These are phyloP conservation scores for Grammomys surdaster DNA, from an alignment of 2,113 vertebrate genomes.

Conservation along the genomic window DNA sequence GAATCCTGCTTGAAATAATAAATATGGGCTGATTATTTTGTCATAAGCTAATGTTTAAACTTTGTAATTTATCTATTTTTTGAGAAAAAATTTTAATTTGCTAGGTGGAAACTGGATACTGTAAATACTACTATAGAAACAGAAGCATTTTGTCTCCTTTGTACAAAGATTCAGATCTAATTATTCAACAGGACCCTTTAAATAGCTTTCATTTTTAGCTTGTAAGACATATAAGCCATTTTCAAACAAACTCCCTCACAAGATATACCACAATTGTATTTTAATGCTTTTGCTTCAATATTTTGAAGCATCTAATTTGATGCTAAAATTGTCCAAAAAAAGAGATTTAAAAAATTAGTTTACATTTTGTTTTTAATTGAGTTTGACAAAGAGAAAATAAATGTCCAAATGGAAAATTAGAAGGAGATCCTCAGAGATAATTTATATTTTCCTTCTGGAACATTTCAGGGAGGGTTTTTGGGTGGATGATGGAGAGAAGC, in stretches of 20 bases:
- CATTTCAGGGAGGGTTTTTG: not conserved
- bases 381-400: slow-evolving; percentile 65
- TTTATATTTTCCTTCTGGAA: slow-evolving; percentile 61
- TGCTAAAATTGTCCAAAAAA: slow-evolving; percentile 41
- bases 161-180: slow-evolving; percentile 9
- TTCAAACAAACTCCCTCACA: slow-evolving; percentile 26
- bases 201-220: not conserved
- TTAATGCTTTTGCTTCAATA: slow-evolving; percentile 51
- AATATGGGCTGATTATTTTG: slow-evolving; percentile 34
- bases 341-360: not conserved
- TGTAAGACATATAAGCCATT: not conserved
- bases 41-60: slow-evolving; percentile 29
- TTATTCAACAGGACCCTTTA: not conserved
- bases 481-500: not conserved
- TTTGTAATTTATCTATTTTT: not conserved
- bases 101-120: slow-evolving; percentile 3
- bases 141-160: not conserved
- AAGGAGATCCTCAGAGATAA: not conserved
- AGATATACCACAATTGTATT: slow-evolving; percentile 1
- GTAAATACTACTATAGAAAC: not conserved
- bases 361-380: slow-evolving; percentile 63
- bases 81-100: not conserved
- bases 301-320: slow-evolving; percentile 46
- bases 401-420: slow-evolving; percentile 45
- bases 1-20: not conserved